These are phyloP conservation scores for Byasa hedistus DNA, from an alignment of 2,888 invertebrate genomes.

Conservation along the genomic window DNA sequence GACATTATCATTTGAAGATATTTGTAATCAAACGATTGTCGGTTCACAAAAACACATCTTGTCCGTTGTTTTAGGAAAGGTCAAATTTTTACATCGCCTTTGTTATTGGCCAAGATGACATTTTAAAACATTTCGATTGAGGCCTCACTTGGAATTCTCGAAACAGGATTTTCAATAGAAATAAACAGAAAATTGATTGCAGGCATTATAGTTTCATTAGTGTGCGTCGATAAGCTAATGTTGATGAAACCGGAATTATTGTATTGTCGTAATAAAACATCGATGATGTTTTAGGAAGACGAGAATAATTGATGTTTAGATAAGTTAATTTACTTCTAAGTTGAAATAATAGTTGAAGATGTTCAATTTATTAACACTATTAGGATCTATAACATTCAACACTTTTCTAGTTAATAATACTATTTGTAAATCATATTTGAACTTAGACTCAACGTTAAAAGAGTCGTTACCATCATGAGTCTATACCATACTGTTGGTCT, in stretches of 20 bases:
- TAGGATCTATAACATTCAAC: no score
- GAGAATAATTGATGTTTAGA: not conserved
- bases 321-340: not conserved
- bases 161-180: constrained; percentile 12
- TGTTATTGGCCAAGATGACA: constrained; percentile 2
- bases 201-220: constrained; percentile 17
- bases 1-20: no score
- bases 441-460: no score
- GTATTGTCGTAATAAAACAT: constrained; percentile 6
- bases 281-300: not conserved
- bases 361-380: no score
- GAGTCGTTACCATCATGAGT: no score
- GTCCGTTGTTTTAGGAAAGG: not conserved
- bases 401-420: no score
- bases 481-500: no score
- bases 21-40: no score
- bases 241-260: constrained; percentile 7
- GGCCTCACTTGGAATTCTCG: not conserved
- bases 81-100: constrained; percentile 3
- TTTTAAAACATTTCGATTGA: constrained; percentile 7
- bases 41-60: no score
- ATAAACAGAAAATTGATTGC: constrained; percentile 5
- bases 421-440: no score
- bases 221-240: constrained; percentile 16
- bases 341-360: not conserved